Percentiles rank a stretch among this genome's conserved stretches.
Evolutionary conservation across 92 coral and sea anemone genomes (phyloP).

Genomic region (Phenganax subtilis): DNA sequence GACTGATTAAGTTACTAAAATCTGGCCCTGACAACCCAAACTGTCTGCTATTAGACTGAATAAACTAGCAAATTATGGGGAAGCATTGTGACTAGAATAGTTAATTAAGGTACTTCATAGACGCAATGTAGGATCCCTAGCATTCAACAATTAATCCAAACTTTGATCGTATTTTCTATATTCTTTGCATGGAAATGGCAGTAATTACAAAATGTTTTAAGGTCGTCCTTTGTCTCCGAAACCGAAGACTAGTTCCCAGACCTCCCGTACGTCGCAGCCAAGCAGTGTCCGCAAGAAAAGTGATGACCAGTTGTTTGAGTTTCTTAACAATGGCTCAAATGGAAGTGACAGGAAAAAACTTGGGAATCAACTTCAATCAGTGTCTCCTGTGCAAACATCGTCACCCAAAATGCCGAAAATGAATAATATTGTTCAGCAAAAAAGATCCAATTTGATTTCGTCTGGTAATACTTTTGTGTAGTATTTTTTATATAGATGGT

Average conservation of each 20-base stretch:
- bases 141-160: no score
- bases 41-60: no score
- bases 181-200: background rate
- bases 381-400: constrained; percentile 32
- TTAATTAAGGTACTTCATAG: no score
- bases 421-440: constrained; percentile 14
- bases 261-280: constrained; percentile 59
- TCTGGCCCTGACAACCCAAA: no score
- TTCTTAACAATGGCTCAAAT: constrained; percentile 73
- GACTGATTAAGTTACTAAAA: no score
- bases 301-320: constrained; percentile 91
- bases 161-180: background rate
- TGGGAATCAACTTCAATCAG: constrained; percentile 44
- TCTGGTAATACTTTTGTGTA: background rate
- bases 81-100: no score
- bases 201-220: constrained; percentile 3
- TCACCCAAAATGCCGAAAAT: constrained; percentile 41
- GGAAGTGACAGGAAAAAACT: constrained; percentile 52
- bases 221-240: constrained; percentile 74
- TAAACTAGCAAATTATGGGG: no score
- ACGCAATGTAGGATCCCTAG: no score
- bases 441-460: constrained; percentile 10
- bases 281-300: constrained; percentile 50
- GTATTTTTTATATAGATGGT: no score
- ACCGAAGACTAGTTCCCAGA: constrained; percentile 55